These are phyloP conservation scores for Oreonectes daqikongensis DNA, from an alignment of 2,797 vertebrate species.

Conservation along the genomic window DNA sequence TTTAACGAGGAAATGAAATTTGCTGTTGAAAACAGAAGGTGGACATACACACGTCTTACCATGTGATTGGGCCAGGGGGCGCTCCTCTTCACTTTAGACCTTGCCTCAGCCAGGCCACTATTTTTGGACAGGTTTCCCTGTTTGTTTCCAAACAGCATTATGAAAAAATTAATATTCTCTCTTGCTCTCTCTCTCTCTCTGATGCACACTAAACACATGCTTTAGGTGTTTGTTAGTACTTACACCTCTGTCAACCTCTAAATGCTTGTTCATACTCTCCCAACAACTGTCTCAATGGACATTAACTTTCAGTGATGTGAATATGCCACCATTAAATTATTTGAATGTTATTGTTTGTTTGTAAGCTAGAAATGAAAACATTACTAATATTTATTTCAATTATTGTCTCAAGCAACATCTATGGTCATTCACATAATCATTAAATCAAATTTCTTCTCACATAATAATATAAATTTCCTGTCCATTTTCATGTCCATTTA, in stretches of 20 bases:
- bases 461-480: not conserved
- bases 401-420: not conserved
- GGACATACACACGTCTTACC: constrained; percentile 63
- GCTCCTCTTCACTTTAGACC: constrained; percentile 68
- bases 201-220: not conserved
- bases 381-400: not conserved
- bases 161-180: not conserved
- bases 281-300: not conserved
- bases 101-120: constrained; percentile 22
- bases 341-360: not conserved
- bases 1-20: not conserved
- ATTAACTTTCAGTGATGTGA: not conserved
- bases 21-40: not conserved
- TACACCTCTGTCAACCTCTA: not conserved
- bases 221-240: not conserved
- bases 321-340: not conserved
- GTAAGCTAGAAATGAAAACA: not conserved
- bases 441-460: too few species aligned
- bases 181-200: not conserved
- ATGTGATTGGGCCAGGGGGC: constrained; percentile 55
- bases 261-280: too few species aligned
- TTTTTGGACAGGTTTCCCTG: constrained; percentile 45
- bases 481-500: not conserved
- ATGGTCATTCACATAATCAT: too few species aligned
- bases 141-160: constrained; percentile 35